Evolutionary conservation across 2,888 invertebrate species (phyloP), one percentile per base, ranked within the genome.

Genomic region (Galeruca laticollis): DNA sequence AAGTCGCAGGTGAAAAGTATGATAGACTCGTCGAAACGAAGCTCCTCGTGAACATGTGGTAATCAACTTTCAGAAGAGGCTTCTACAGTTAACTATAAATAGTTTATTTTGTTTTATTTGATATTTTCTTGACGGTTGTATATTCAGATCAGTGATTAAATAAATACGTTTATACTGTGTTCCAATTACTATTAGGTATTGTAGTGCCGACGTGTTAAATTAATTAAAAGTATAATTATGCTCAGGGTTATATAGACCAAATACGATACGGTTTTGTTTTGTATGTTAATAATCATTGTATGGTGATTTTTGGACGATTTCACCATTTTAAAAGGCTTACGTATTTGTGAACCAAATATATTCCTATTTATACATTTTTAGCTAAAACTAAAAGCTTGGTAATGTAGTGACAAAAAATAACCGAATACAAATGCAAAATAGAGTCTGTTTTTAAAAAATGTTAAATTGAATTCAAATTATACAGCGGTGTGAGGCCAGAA

Each of bases 301-400:
- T 37, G 43, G 20, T 37, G 20, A 60, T 60, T 60, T 60, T 35
- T 35, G 9, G 2, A 15, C 21, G 35, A 43, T 40, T 60, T 21
- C 60, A 37, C 15, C 35, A 60, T 33, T 60, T 21, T 35, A 9
- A 20, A 37, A n/a, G 1, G 18, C 26, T 3, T 26, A 6, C 37
- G 5, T 33, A 52, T 57, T 57, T 57, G 37, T 37, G 1, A 57
- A 57, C 37, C 57, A 57, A 60, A 60, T 60, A 20, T 37, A 26
- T 60, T n/a, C 18, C 43, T 60, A 59, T 13, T 59, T 35, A 43
- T 21, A 60, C 21, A 52, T 11, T 47, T 47, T 26, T 52, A 52
- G 11, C 21, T 52, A 13, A 26, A 52, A 52, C 26, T 52, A 26
- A 52, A 52, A 52, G 52, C 49, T 49, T 49, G 11, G 26, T 52